A percentile compares a stretch with the other conserved stretches of the same genome.
These are phyloP conservation scores for Anguilla marmorata DNA, from an alignment of 2,797 vertebrate species.

Conservation along the genomic window DNA sequence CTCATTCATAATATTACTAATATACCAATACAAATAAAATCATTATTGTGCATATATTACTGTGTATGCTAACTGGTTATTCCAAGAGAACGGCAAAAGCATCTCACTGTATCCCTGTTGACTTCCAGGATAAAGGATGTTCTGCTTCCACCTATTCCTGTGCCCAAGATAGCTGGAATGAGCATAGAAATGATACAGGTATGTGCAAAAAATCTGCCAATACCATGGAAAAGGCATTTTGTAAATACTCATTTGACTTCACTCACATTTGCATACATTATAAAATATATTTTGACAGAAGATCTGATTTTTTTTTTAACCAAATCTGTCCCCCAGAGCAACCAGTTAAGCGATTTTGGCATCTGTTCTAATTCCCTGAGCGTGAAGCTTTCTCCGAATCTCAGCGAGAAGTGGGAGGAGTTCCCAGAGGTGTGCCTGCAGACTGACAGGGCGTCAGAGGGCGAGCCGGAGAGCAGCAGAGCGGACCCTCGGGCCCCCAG, in stretches of 20 bases:
- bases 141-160: constrained; percentile 17
- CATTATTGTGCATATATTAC: background rate
- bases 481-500: background rate
- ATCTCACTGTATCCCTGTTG: background rate
- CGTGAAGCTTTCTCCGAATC: background rate
- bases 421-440: constrained; percentile 12
- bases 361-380: constrained; percentile 2
- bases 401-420: constrained; percentile 10
- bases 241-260: background rate
- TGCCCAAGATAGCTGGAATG: constrained; percentile 22
- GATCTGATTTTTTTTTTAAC: background rate
- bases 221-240: background rate
- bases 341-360: background rate
- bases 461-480: background rate
- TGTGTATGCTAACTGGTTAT: background rate
- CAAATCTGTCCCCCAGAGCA: background rate
- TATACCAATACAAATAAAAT: background rate
- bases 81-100: background rate
- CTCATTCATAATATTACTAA: background rate
- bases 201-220: background rate
- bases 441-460: background rate
- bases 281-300: background rate
- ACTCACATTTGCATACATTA: background rate
- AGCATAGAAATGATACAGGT: constrained; percentile 22
- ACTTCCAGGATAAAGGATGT: constrained; percentile 16